Conservation (phyloP, 2,888 invertebrate genomes). For the Phanerotoma sp. region DNA sequence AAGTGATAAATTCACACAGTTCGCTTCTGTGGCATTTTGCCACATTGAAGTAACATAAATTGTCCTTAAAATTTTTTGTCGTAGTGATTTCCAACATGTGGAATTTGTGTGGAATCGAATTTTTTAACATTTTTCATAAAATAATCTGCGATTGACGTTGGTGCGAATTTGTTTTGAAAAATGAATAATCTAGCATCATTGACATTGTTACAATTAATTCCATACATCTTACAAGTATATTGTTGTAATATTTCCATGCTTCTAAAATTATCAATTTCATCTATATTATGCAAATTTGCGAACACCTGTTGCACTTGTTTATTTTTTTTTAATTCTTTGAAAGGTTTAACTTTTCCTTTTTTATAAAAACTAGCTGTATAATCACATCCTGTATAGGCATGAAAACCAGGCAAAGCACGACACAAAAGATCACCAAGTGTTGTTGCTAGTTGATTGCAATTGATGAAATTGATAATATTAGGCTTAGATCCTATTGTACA, state of each 20-base stretch:
- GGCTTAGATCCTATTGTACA: neutral
- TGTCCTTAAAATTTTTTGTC: constrained; percentile 1
- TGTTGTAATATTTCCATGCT: constrained; percentile 14
- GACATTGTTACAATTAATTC: constrained; percentile 5
- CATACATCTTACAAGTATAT: constrained; percentile 21
- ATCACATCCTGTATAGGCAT: constrained; percentile 25
- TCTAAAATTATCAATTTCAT: neutral
- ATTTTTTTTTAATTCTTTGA: neutral
- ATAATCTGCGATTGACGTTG: constrained; percentile 3
- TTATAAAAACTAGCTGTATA: constrained; percentile 18
- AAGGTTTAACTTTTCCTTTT: constrained; percentile 17
- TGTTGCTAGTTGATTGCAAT: neutral
- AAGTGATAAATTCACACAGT: neutral
- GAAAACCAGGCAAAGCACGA: constrained; percentile 16
- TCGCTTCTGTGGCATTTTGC: constrained; percentile 35
- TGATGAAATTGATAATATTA: neutral
- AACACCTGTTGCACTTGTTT: neutral
- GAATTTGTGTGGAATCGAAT: constrained; percentile 19
- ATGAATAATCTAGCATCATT: constrained; percentile 18
- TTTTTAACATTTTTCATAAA: constrained; percentile 9
- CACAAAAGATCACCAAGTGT: neutral
- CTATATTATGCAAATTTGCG: neutral
- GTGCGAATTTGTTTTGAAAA: constrained; percentile 16
- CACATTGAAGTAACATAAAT: constrained; percentile 43
- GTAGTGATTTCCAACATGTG: constrained; percentile 23